Evolutionary conservation across 2,797 vertebrate genomes (phyloP), one percentile per base, ranked within the genome.

Genomic region (Sciaenops ocellatus): DNA sequence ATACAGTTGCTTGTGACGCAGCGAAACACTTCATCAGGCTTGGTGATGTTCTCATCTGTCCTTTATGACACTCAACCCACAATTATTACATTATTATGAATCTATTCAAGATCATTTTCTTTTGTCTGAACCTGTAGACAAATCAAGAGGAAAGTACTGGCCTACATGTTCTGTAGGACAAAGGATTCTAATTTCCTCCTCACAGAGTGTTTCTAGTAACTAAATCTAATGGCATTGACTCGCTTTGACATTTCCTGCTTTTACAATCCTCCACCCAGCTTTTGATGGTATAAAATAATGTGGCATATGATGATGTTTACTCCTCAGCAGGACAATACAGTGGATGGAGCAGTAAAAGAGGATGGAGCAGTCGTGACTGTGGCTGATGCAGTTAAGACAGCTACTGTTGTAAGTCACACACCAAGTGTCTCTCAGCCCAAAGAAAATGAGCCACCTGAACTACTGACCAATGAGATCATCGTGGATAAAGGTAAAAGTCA

Each of bases 401-500:
- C 20, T 5, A 51, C 64, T 38, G 76, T 1, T 82, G 34, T 30
- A 28, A 92, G 42, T 69, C 76, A 68, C 52, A 87, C 87, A 24
- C 11, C 41, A 13, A 46, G 77, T 55, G 15, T 64, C 42, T 26
- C 84, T 26, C 71, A 75, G 60, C 34, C 72, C 42, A 88, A 87
- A 82, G 78, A 70, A 30, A 16, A 87, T 5, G 59, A 92, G 82
- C 71, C 80, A 48, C 3, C 5, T 0, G 84, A 91, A 41, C 67
- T 90, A 3, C 80, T 92, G 80, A 92, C 86, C 71, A 94, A 93
- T 65, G 87, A 94, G 17, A 87, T 93, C n/a, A n/a, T 76, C 0
- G 51, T 72, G 20, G 79, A 87, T 18, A 85, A 87, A 84, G 90
- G 94, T 94, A 89, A 86, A 50, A 26, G 13, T 56, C 20, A 11